phyloP scores from a whole-genome alignment of 2,888 invertebrate species.

The Leucozona laternaria region DNA sequence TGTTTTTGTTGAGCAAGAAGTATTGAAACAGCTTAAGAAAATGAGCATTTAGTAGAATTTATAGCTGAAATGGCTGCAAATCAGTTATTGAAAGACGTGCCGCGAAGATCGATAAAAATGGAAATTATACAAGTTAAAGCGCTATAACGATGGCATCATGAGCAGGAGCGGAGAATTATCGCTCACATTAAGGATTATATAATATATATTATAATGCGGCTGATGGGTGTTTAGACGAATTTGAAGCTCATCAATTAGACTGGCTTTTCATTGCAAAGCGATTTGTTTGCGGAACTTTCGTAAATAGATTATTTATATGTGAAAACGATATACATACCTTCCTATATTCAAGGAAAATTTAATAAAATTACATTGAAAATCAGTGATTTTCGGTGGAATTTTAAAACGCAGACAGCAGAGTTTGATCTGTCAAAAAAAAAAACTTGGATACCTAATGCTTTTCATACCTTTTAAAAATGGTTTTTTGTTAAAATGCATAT shows the following conservation, averaged over 20 bases:
- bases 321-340: background rate
- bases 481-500: no score
- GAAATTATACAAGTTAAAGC: constrained; percentile 52
- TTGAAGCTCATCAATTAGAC: constrained; percentile 22
- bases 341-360: background rate
- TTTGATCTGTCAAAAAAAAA: no score
- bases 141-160: constrained; percentile 6
- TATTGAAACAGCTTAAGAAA: constrained; percentile 73
- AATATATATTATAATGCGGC: constrained; percentile 2
- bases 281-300: constrained; percentile 3
- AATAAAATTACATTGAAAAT: background rate
- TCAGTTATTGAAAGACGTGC: constrained; percentile 63
- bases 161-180: constrained; percentile 1
- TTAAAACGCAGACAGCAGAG: no score
- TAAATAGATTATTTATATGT: background rate
- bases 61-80: constrained; percentile 64
- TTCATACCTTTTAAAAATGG: no score
- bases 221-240: background rate
- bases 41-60: constrained; percentile 72
- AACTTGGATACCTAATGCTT: no score
- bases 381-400: no score
- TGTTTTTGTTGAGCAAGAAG: constrained; percentile 38
- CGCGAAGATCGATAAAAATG: constrained; percentile 30
- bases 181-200: constrained; percentile 33
- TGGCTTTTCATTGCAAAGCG: constrained; percentile 5